Conservation (phyloP, 2,797 vertebrate genomes). For the Sebastes nivosus region DNA sequence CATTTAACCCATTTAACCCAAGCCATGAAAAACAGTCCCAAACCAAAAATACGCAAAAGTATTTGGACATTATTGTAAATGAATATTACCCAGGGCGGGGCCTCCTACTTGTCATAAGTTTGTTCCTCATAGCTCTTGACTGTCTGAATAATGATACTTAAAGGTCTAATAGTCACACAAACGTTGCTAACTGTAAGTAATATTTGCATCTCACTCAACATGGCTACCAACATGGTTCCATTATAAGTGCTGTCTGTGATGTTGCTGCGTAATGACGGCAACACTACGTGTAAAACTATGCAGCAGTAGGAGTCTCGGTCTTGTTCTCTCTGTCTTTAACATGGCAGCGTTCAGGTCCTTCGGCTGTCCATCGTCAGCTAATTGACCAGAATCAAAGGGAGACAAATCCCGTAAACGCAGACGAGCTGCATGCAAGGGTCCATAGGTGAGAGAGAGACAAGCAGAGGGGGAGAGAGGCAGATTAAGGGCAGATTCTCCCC, state of each 20-base stretch:
- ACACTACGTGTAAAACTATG: slow-evolving; percentile 8
- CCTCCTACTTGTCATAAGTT: not conserved
- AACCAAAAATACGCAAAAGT: not conserved
- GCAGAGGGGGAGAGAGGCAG: slow-evolving; percentile 18
- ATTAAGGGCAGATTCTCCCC: slow-evolving; percentile 55
- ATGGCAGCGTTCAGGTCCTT: slow-evolving; percentile 26
- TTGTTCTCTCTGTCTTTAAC: slow-evolving; percentile 27
- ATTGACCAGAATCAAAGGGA: slow-evolving; percentile 69
- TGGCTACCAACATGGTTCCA: not conserved
- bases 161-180: not conserved
- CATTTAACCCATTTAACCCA: not conserved
- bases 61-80: not conserved
- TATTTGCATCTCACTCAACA: not conserved
- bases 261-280: not conserved
- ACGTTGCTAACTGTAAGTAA: not conserved
- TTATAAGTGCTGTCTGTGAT: not conserved
- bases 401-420: slow-evolving; percentile 67
- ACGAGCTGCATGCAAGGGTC: slow-evolving; percentile 14
- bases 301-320: slow-evolving; percentile 12
- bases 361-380: slow-evolving; percentile 28
- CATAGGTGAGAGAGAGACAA: slow-evolving; percentile 45
- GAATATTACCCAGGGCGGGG: not conserved
- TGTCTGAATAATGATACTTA: not conserved
- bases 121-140: not conserved
- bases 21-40: not conserved